A percentile compares a stretch with the other conserved stretches of the same genome.
These are phyloP conservation scores for Gallirallus australis DNA, from an alignment of 2,797 vertebrate species.

Conservation along the genomic window DNA sequence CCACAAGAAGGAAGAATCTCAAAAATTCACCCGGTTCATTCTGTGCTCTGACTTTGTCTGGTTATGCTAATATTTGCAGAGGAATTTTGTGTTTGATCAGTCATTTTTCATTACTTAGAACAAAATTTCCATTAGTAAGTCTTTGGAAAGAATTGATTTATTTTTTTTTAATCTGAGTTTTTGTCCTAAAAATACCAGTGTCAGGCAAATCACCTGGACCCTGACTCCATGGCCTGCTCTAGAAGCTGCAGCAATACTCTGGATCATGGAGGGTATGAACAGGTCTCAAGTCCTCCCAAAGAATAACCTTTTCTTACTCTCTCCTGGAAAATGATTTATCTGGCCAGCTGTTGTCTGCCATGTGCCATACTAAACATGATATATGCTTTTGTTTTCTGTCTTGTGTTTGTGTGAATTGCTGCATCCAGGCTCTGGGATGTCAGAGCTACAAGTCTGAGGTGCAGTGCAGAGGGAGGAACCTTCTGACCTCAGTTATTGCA, in stretches of 20 bases:
- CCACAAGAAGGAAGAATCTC: neutral
- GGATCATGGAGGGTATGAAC: rapidly evolving
- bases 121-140: neutral
- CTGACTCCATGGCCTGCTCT: neutral
- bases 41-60: neutral
- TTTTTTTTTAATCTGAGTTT: neutral
- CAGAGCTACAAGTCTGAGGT: neutral
- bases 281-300: neutral
- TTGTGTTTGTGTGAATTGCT: neutral
- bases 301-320: neutral
- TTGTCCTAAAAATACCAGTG: neutral
- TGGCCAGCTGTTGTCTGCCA: neutral
- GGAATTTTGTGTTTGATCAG: neutral
- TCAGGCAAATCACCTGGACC: neutral
- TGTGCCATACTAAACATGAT: neutral
- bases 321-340: neutral
- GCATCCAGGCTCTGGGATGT: neutral
- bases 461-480: rapidly evolving
- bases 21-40: neutral
- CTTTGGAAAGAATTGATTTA: neutral
- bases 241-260: neutral
- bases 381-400: neutral
- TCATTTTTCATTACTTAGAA: neutral
- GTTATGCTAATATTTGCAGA: neutral
- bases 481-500: neutral